Evolutionary conservation across 2,113 vertebrate species (phyloP).

Genomic region (Colaptes auratus): DNA sequence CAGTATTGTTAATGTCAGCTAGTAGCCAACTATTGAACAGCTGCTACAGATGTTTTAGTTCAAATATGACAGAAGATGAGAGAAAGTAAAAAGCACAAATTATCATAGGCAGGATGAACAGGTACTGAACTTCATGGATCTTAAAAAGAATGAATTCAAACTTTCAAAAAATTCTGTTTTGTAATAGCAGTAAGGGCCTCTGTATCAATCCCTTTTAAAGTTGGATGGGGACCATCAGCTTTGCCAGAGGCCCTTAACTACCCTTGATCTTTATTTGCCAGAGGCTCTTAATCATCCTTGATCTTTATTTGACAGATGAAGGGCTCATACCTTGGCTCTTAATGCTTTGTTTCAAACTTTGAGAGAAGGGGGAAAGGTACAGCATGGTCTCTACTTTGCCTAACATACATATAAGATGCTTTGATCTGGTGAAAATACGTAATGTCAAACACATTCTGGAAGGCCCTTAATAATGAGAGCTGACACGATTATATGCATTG

Average conservation of each 20-base stretch:
- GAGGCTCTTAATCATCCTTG: conserved; percentile 73
- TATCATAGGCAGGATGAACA: background rate
- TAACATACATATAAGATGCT: background rate
- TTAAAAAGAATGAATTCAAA: conserved; percentile 47
- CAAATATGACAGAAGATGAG: background rate
- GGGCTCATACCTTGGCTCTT: conserved; percentile 59
- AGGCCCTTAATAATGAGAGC: conserved; percentile 23
- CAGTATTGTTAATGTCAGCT: background rate
- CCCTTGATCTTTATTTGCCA: conserved; percentile 71
- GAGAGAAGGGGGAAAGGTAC: conserved; percentile 29
- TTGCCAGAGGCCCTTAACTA: conserved; percentile 69
- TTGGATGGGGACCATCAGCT: conserved; percentile 56
- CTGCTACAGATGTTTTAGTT: background rate
- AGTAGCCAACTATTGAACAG: background rate
- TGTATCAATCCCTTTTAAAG: conserved; percentile 69
- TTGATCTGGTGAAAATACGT: conserved; percentile 21
- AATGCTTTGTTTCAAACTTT: conserved; percentile 72
- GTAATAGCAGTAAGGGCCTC: conserved; percentile 61
- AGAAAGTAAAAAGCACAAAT: background rate
- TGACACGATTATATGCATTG: background rate
- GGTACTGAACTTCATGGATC: background rate
- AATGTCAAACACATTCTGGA: conserved; percentile 16
- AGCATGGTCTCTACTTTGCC: conserved; percentile 13
- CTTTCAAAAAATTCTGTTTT: conserved; percentile 62
- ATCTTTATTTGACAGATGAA: conserved; percentile 77